A percentile compares a stretch with the other conserved stretches of the same genome.
Evolutionary conservation across 1,140 invertebrate species (phyloP).

Genomic region (Triops longicaudatus): DNA sequence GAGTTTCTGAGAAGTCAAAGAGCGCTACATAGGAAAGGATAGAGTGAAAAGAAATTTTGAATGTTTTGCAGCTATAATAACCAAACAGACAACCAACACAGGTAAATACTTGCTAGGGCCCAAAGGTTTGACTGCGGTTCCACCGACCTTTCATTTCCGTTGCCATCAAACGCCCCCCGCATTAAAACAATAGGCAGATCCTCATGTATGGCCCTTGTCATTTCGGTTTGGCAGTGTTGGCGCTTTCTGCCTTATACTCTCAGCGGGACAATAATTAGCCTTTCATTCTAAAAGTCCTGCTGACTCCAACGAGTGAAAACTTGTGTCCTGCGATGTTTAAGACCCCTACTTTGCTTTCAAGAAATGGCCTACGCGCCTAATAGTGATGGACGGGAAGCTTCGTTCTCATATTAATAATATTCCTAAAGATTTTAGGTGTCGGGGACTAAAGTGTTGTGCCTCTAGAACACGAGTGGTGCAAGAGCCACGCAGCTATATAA

Average conservation of each 20-base stretch:
- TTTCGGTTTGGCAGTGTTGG: constrained; percentile 1
- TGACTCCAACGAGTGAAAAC: neutral
- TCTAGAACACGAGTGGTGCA: too few species aligned
- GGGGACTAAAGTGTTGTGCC: too few species aligned
- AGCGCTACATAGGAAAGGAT: neutral
- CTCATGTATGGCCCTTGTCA: constrained; percentile 6
- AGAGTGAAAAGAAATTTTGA: neutral
- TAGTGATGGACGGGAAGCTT: neutral
- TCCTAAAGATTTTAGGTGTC: too few species aligned
- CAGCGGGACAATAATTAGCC: neutral
- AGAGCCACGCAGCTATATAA: too few species aligned
- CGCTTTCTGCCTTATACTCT: constrained; percentile 14
- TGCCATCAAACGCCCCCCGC: neutral
- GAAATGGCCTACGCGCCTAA: neutral
- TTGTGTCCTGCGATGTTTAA: neutral
- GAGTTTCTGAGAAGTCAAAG: neutral
- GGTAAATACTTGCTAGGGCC: constrained; percentile 10
- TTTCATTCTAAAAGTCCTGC: neutral
- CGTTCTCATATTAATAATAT: neutral
- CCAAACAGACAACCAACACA: neutral
- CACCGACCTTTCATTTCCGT: constrained; percentile 10
- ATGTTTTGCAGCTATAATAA: neutral
- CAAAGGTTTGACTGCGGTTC: neutral
- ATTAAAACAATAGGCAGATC: constrained; percentile 11
- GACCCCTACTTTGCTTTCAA: neutral